A percentile compares a stretch with the other conserved stretches of the same genome.
Evolutionary conservation across 2,888 invertebrate genomes (phyloP).

Genomic region (Pollenia amentaria): DNA sequence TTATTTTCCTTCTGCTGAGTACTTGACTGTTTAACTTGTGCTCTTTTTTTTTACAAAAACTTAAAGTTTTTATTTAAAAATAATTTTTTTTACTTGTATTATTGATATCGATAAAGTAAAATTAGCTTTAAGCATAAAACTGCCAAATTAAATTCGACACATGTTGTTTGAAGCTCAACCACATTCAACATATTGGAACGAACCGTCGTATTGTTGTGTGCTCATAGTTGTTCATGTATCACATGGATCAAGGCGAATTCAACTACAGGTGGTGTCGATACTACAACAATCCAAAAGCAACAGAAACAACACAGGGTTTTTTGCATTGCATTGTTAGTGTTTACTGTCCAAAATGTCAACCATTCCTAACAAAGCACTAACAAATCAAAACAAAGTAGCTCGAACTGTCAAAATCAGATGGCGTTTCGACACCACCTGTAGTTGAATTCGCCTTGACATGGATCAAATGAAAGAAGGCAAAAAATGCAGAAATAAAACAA

Average conservation of each 20-base stretch:
- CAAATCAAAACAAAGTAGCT: no score
- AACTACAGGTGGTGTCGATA: no score
- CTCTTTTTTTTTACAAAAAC: neutral
- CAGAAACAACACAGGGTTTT: no score
- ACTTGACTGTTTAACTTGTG: slow-evolving; percentile 25
- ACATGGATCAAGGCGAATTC: slow-evolving; percentile 54
- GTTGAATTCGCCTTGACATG: no score
- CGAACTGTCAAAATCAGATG: no score
- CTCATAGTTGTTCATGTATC: slow-evolving; percentile 54
- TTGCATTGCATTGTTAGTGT: no score
- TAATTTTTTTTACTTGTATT: slow-evolving; percentile 32
- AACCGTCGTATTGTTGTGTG: slow-evolving; percentile 18
- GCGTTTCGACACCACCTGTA: no score
- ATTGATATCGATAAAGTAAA: slow-evolving; percentile 72
- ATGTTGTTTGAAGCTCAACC: slow-evolving; percentile 66
- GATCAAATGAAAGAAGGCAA: slow-evolving; percentile 27
- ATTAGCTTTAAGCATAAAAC: slow-evolving; percentile 72
- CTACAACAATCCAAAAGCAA: no score
- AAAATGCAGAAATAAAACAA: slow-evolving; percentile 13
- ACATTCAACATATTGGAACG: slow-evolving; percentile 26
- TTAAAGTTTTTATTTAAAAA: neutral
- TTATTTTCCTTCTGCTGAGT: slow-evolving; percentile 37
- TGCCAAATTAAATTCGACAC: slow-evolving; percentile 75
- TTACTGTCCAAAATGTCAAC: no score
- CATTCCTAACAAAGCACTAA: no score